phyloP scores from a whole-genome alignment of 2,888 invertebrate species.

The Diarsia dahlii region DNA sequence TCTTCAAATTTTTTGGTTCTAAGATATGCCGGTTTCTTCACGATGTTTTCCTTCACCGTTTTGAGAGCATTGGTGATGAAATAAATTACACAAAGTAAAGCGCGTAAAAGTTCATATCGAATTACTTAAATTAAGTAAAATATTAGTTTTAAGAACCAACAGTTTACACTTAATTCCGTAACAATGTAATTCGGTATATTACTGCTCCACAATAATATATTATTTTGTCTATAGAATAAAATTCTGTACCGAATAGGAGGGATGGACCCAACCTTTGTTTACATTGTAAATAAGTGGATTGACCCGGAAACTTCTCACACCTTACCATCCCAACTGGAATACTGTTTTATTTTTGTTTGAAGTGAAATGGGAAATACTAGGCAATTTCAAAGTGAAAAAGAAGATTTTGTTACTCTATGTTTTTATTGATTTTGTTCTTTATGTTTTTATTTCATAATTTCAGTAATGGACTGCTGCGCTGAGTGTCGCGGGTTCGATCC shows the following conservation, averaged over 20 bases:
- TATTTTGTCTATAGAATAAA: conserved; percentile 26
- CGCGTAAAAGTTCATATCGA: background rate
- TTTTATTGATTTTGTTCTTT: too few species aligned
- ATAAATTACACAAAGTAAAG: too few species aligned
- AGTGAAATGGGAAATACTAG: conserved; percentile 7
- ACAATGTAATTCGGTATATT: background rate
- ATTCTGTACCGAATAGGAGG: conserved; percentile 50
- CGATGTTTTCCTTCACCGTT: too few species aligned
- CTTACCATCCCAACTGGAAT: conserved; percentile 18
- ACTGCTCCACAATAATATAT: background rate
- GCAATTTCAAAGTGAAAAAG: background rate
- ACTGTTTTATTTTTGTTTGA: conserved; percentile 36
- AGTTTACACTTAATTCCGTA: background rate
- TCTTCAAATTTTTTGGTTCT: too few species aligned
- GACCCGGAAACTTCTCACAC: conserved; percentile 66
- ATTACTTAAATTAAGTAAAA: background rate
- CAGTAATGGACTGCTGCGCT: background rate
- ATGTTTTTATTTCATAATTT: background rate
- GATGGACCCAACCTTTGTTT: conserved; percentile 57
- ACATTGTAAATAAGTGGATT: conserved; percentile 68
- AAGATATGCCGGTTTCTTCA: too few species aligned
- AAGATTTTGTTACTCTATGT: background rate
- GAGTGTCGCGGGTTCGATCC: too few species aligned
- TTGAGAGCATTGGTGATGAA: too few species aligned
- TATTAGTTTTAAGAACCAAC: background rate